Evolutionary conservation across 1,140 invertebrate genomes (phyloP).

Genomic region (Ips nitidus): DNA sequence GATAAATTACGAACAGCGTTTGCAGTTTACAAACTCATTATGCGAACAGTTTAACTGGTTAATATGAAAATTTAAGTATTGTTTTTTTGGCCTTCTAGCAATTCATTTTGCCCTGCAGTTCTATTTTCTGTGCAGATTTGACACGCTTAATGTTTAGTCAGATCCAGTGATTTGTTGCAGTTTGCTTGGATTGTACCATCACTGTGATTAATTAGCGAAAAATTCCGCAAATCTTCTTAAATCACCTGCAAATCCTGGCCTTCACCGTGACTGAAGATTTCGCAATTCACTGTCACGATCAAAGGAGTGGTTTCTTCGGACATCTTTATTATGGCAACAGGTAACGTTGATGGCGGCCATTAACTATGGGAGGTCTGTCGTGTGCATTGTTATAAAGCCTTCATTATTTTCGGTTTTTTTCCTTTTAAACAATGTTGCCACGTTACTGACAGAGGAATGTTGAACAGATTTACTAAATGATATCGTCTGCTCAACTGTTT

Average conservation of each 20-base stretch:
- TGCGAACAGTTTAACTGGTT: conserved; percentile 25
- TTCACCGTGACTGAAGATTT: neutral
- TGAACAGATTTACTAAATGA: neutral
- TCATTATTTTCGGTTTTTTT: neutral
- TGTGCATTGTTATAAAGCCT: conserved; percentile 1
- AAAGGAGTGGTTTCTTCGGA: conserved; percentile 5
- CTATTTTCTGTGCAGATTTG: too few species aligned
- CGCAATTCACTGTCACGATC: conserved; percentile 8
- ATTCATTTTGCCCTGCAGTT: too few species aligned
- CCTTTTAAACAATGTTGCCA: too few species aligned
- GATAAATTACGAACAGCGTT: conserved; percentile 31
- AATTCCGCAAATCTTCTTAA: too few species aligned
- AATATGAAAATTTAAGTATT: conserved; percentile 21
- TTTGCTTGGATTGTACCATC: too few species aligned
- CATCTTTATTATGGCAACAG: conserved; percentile 7
- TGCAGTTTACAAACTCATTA: conserved; percentile 33
- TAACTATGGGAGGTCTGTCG: neutral
- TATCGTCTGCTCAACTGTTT: neutral
- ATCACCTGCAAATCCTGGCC: too few species aligned
- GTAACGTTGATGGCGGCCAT: neutral
- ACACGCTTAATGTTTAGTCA: too few species aligned
- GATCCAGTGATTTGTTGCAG: too few species aligned
- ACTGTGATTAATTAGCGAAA: too few species aligned
- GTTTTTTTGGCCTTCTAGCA: conserved; percentile 3
- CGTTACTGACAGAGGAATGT: too few species aligned